These are phyloP conservation scores for Drosophila leonis DNA, from an alignment of 2,888 invertebrate genomes.

Conservation along the genomic window DNA sequence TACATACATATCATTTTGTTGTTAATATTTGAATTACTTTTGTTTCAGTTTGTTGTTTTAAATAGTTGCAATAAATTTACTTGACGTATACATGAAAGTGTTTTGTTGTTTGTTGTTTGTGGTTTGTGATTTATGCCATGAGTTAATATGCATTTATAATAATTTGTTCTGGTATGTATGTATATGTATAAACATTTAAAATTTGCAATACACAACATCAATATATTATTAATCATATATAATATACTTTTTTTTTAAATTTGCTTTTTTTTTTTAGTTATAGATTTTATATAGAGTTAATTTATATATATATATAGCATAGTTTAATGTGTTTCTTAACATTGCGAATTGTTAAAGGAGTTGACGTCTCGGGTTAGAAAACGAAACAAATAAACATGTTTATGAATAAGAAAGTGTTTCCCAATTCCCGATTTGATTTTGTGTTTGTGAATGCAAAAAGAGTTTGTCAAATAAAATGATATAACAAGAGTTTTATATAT, in stretches of 20 bases:
- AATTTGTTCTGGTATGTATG: conserved; percentile 52
- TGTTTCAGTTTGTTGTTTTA: conserved; percentile 14
- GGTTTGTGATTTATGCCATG: conserved; percentile 41
- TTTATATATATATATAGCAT: conserved; percentile 39
- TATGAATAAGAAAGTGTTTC: conserved; percentile 2
- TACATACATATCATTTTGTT: conserved; percentile 49
- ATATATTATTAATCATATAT: conserved; percentile 76
- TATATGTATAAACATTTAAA: conserved; percentile 76
- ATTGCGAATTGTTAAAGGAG: conserved; percentile 34
- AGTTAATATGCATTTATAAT: conserved; percentile 50
- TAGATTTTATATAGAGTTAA: conserved; percentile 55
- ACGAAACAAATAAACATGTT: conserved; percentile 4
- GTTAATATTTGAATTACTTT: conserved; percentile 4
- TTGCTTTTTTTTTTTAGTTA: conserved; percentile 36
- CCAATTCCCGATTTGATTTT: conserved; percentile 10
- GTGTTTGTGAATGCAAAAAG: conserved; percentile 2
- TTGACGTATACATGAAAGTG: conserved; percentile 75
- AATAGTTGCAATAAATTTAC: conserved; percentile 70
- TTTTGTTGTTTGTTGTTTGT: conserved; percentile 17
- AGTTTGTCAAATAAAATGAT: neutral
- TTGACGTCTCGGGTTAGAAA: conserved; percentile 7
- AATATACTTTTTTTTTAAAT: conserved; percentile 53
- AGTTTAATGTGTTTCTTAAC: conserved; percentile 45
- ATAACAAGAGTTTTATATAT: conserved; percentile 26
- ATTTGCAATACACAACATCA: conserved; percentile 82